phyloP scores from a whole-genome alignment of 2,888 invertebrate species.

The Pseudeuparius sepicola region DNA sequence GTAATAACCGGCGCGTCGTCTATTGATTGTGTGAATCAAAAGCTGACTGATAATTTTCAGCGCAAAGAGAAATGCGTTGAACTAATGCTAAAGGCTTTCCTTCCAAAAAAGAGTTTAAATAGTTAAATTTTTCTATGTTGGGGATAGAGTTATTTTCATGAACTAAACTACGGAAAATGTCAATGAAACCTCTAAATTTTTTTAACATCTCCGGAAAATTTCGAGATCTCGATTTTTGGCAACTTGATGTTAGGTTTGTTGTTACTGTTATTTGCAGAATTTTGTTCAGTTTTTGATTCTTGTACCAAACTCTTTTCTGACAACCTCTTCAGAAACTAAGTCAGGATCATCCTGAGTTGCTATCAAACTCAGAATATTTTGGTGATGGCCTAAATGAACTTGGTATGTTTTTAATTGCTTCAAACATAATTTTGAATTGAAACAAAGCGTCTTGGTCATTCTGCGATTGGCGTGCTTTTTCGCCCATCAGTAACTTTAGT shows the following conservation, averaged over 20 bases:
- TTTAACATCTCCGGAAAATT: conserved; percentile 9
- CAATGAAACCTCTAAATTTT: conserved; percentile 6
- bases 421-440: too few species aligned
- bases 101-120: conserved; percentile 3
- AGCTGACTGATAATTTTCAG: too few species aligned
- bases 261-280: too few species aligned
- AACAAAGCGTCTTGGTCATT: too few species aligned
- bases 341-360: not conserved
- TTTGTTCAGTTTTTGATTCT: too few species aligned
- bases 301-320: conserved; percentile 2
- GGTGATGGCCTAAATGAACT: not conserved
- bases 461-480: too few species aligned
- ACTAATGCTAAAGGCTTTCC: conserved; percentile 8
- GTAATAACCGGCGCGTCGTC: too few species aligned
- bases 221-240: conserved; percentile 2
- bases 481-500: too few species aligned
- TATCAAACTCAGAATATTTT: not conserved
- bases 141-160: conserved; percentile 4
- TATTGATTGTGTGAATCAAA: too few species aligned
- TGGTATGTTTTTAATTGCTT: too few species aligned
- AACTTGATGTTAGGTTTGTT: conserved; percentile 3
- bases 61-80: too few species aligned
- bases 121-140: conserved; percentile 13
- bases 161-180: conserved; percentile 7
- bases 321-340: not conserved